Percentiles rank a stretch among this genome's conserved stretches.
Evolutionary conservation across 2,113 vertebrate genomes (phyloP).

Genomic region (Bufo gargarizans): DNA sequence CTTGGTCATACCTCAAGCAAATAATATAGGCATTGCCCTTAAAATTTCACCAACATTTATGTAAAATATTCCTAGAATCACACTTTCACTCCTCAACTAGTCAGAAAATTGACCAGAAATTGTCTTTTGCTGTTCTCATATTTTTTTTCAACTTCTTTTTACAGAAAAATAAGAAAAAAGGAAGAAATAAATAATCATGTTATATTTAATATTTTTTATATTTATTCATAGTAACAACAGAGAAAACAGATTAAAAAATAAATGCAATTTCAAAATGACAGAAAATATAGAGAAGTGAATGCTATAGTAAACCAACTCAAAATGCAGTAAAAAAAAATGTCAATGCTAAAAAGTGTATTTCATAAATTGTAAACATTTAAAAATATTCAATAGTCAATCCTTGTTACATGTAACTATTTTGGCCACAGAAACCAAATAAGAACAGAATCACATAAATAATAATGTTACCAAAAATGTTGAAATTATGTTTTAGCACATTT

Average conservation of each 20-base stretch:
- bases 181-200: too few species aligned
- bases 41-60: too few species aligned
- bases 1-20: too few species aligned
- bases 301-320: neutral
- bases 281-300: neutral
- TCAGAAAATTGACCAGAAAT: too few species aligned
- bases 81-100: too few species aligned
- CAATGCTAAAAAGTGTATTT: neutral
- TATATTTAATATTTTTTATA: neutral
- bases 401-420: neutral
- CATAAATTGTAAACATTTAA: neutral
- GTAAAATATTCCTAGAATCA: too few species aligned
- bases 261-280: neutral
- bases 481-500: conserved; percentile 11
- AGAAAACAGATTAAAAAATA: neutral
- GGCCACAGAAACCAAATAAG: conserved; percentile 20
- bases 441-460: neutral
- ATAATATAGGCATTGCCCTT: too few species aligned
- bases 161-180: too few species aligned
- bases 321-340: neutral
- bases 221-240: neutral
- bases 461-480: neutral
- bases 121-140: too few species aligned
- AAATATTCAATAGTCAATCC: neutral
- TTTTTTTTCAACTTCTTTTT: too few species aligned